Evolutionary conservation across 2,888 invertebrate genomes (phyloP).

Genomic region (Acronicta alni): DNA sequence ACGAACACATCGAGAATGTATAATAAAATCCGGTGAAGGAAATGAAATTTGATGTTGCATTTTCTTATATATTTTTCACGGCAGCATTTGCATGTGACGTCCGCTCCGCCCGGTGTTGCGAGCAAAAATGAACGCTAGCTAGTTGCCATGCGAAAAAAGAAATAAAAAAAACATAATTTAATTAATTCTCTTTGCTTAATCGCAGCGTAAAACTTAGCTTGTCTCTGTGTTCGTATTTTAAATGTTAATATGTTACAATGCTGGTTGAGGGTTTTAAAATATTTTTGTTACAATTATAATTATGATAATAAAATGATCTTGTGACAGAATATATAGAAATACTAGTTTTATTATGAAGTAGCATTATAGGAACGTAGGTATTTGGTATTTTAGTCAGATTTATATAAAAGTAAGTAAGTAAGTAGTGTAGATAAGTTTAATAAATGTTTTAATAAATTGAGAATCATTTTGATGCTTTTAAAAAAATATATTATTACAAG

Average conservation of each 20-base stretch:
- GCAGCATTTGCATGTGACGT: slow-evolving; percentile 76
- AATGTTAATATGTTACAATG: slow-evolving; percentile 51
- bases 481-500: too few relatives aligned
- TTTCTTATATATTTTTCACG: slow-evolving; percentile 72
- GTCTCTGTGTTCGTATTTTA: slow-evolving; percentile 53
- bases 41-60: slow-evolving; percentile 75
- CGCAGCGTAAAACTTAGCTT: slow-evolving; percentile 48
- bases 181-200: slow-evolving; percentile 58
- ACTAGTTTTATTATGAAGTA: too few relatives aligned
- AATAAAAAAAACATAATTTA: slow-evolving; percentile 36
- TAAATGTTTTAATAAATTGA: too few relatives aligned
- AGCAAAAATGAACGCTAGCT: slow-evolving; percentile 61
- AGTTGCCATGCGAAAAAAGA: slow-evolving; percentile 44
- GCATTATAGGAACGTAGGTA: too few relatives aligned
- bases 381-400: too few relatives aligned
- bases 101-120: slow-evolving; percentile 56
- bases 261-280: slow-evolving; percentile 12
- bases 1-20: slow-evolving; percentile 72
- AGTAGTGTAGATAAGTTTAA: too few relatives aligned
- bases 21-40: slow-evolving; percentile 76
- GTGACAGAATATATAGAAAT: background rate
- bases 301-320: slow-evolving; percentile 9
- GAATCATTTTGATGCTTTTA: too few relatives aligned
- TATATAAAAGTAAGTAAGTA: too few relatives aligned
- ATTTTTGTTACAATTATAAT: slow-evolving; percentile 15